Evolutionary conservation across 2,888 invertebrate species (phyloP).

Genomic region (Pomacea canaliculata): DNA sequence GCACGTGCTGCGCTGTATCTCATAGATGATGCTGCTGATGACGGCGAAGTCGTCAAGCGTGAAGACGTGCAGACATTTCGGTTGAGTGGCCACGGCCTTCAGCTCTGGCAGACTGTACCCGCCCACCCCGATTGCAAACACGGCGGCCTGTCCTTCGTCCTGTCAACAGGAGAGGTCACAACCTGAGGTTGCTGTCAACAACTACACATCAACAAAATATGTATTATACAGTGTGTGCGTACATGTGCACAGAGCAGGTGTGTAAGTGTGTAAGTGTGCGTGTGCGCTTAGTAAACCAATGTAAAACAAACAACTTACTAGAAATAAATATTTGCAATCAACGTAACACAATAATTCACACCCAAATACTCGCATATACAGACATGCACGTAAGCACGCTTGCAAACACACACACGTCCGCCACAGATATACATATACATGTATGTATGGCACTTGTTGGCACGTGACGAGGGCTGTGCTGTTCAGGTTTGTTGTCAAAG

Average conservation of each 20-base stretch:
- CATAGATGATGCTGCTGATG: slow-evolving; percentile 34
- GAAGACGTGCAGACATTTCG: slow-evolving; percentile 31
- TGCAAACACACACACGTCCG: too few species aligned
- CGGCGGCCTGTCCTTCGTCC: background rate
- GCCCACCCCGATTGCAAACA: slow-evolving; percentile 18
- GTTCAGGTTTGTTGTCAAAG: too few species aligned
- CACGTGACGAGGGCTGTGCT: too few species aligned
- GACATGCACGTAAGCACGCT: too few species aligned
- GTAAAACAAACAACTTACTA: too few species aligned
- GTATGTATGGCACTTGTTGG: too few species aligned
- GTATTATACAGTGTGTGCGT: background rate
- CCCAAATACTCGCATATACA: too few species aligned
- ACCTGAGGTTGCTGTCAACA: too few species aligned
- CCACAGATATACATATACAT: too few species aligned
- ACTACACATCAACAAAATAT: too few species aligned
- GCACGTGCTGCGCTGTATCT: slow-evolving; percentile 34
- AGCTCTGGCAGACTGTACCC: slow-evolving; percentile 30
- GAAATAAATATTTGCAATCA: too few species aligned
- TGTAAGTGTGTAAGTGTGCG: background rate
- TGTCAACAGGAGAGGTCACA: background rate
- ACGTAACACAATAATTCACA: too few species aligned
- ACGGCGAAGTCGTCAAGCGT: slow-evolving; percentile 30
- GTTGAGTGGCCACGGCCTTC: slow-evolving; percentile 24
- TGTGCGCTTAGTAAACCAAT: background rate
- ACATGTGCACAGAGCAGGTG: background rate